A percentile compares a stretch with the other conserved stretches of the same genome.
Conservation (phyloP, 2,797 vertebrate genomes). For the Harpagifer antarcticus region DNA sequence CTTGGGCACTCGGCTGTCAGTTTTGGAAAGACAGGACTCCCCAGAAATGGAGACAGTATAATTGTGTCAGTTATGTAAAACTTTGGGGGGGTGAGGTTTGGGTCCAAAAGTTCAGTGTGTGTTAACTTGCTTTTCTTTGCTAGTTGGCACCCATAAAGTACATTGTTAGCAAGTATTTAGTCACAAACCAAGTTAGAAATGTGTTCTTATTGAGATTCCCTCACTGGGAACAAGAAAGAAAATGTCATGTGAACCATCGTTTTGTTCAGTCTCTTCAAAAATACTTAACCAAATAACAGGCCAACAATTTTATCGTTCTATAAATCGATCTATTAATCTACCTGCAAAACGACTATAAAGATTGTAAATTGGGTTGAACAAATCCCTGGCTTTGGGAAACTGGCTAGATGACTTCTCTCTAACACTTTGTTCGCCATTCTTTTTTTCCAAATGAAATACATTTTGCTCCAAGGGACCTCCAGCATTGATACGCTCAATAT, state of each 20-base stretch:
- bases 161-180: too few species aligned
- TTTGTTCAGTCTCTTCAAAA: neutral
- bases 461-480: slow-evolving; percentile 42
- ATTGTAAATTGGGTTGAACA: slow-evolving; percentile 24
- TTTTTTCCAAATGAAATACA: slow-evolving; percentile 63
- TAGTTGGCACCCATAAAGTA: neutral
- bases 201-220: neutral
- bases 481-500: slow-evolving; percentile 59
- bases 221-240: neutral
- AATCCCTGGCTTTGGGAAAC: slow-evolving; percentile 22
- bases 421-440: slow-evolving; percentile 28
- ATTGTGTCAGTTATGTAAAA: slow-evolving; percentile 11
- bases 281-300: neutral
- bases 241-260: too few species aligned
- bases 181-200: too few species aligned
- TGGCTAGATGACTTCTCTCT: slow-evolving; percentile 29
- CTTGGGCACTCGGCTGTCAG: slow-evolving; percentile 46
- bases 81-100: slow-evolving; percentile 34
- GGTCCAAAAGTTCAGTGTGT: slow-evolving; percentile 50
- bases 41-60: slow-evolving; percentile 62
- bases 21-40: slow-evolving; percentile 54
- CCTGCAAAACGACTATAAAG: slow-evolving; percentile 10
- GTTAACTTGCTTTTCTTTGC: neutral
- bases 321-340: slow-evolving; percentile 6
- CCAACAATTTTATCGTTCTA: neutral